Evolutionary conservation across 30 jellyfish, hydroid and myxozoan genomes (phyloP).

Genomic region (Chrysaora quinquecirrha): DNA sequence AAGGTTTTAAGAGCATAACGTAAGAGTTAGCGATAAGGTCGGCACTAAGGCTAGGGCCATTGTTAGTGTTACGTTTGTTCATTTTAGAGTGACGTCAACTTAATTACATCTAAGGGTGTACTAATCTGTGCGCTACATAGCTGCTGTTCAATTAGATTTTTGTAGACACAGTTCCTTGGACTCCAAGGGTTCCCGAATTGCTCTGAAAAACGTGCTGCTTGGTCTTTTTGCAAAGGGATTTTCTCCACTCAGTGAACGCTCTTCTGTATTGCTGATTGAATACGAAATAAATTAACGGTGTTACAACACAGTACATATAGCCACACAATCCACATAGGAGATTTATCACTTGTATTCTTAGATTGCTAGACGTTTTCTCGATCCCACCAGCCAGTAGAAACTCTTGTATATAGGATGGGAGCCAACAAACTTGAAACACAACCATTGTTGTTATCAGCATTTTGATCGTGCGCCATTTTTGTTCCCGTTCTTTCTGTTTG

Average conservation of each 20-base stretch:
- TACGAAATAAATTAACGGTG: conserved; percentile 47
- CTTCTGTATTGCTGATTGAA: conserved; percentile 36
- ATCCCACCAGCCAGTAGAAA: conserved; percentile 64
- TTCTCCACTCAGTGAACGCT: conserved; percentile 11
- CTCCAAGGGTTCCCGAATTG: too few species aligned
- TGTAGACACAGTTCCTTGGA: too few species aligned
- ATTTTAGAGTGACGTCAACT: too few species aligned
- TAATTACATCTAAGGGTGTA: too few species aligned
- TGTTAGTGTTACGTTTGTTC: too few species aligned
- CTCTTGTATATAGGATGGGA: conserved; percentile 69
- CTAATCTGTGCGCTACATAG: too few species aligned
- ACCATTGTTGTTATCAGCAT: conserved; percentile 44
- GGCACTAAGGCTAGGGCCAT: too few species aligned
- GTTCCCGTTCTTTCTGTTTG: conserved; percentile 16
- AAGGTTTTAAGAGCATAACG: too few species aligned
- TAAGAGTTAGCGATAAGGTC: too few species aligned
- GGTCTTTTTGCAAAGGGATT: too few species aligned
- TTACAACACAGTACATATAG: conserved; percentile 48
- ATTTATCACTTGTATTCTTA: conserved; percentile 50
- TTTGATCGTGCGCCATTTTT: conserved; percentile 54
- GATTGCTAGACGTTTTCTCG: conserved; percentile 3
- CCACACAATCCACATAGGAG: conserved; percentile 52
- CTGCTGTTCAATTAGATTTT: too few species aligned
- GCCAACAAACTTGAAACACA: conserved; percentile 62
- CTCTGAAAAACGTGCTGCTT: too few species aligned